A percentile compares a stretch with the other conserved stretches of the same genome.
These are phyloP conservation scores for Cryptocephalus moraei DNA, from an alignment of 2,888 invertebrate species.

Conservation along the genomic window DNA sequence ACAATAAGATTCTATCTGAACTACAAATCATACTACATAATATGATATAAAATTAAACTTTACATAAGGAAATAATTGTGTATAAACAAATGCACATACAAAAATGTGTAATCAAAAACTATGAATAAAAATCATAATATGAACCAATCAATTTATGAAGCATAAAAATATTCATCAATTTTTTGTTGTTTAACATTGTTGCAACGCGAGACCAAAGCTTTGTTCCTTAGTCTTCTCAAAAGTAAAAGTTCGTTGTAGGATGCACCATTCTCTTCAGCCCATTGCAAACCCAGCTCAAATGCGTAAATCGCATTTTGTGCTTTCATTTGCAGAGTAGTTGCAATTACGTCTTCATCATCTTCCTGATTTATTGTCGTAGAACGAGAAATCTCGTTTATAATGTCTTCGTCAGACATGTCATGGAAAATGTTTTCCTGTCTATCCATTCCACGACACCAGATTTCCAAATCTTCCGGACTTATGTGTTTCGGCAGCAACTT, in stretches of 20 bases:
- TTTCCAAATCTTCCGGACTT: conserved; percentile 17
- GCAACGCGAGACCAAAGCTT: conserved; percentile 4
- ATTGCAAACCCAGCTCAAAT: no score
- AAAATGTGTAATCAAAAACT: neutral
- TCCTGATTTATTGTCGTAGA: conserved; percentile 20
- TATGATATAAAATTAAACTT: no score
- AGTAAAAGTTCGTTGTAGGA: conserved; percentile 12
- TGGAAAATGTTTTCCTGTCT: no score
- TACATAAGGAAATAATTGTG: neutral
- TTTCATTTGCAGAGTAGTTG: conserved; percentile 14
- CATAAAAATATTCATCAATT: neutral
- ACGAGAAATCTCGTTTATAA: conserved; percentile 24
- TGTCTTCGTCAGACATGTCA: conserved; percentile 9
- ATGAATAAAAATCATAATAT: neutral
- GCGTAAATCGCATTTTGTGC: conserved; percentile 15
- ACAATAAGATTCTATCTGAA: no score
- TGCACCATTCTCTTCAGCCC: conserved; percentile 10
- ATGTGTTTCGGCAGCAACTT: conserved; percentile 17
- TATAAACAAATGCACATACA: neutral
- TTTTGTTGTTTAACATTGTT: conserved; percentile 2
- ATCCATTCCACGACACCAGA: conserved; percentile 13
- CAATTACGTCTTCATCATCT: conserved; percentile 21
- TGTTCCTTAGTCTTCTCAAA: conserved; percentile 10
- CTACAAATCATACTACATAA: no score
- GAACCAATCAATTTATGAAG: neutral